These are phyloP conservation scores for Lipophrys pholis DNA, from an alignment of 2,113 vertebrate species.

Conservation along the genomic window DNA sequence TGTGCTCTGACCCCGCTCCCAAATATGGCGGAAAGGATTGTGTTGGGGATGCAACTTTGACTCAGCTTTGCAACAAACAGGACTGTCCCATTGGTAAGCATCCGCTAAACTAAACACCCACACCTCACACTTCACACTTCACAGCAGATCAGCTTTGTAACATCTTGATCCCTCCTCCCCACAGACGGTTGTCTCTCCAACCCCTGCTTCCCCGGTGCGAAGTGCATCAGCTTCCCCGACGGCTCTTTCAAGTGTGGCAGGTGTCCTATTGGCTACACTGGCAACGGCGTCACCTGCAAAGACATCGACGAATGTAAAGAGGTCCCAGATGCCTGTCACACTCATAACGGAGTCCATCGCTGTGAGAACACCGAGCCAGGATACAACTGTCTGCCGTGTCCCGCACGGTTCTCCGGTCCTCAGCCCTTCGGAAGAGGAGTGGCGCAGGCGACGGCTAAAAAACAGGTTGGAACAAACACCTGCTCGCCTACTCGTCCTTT, in stretches of 20 bases:
- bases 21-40: conserved; percentile 94
- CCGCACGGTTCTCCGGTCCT: conserved; percentile 89
- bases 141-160: not conserved
- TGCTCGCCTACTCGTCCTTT: not conserved
- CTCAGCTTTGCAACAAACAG: conserved; percentile 89
- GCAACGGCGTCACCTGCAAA: conserved; percentile 91
- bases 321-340: conserved; percentile 93
- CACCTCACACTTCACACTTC: not conserved
- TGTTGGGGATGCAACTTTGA: conserved; percentile 84
- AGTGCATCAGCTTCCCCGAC: conserved; percentile 92
- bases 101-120: not conserved
- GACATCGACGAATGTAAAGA: conserved; percentile 95
- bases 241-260: conserved; percentile 94
- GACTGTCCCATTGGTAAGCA: conserved; percentile 81
- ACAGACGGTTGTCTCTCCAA: conserved; percentile 97
- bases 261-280: conserved; percentile 92
- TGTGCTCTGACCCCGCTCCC: conserved; percentile 92
- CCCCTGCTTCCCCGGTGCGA: conserved; percentile 91
- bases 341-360: conserved; percentile 89
- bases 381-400: conserved; percentile 96
- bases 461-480: conserved; percentile 86
- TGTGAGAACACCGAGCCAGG: conserved; percentile 96
- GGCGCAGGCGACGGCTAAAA: conserved; percentile 91
- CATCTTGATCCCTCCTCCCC: not conserved
- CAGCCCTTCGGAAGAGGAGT: conserved; percentile 93